A percentile compares a stretch with the other conserved stretches of the same genome.
phyloP scores from a whole-genome alignment of 2,888 invertebrate genomes.

The Laothoe populi region DNA sequence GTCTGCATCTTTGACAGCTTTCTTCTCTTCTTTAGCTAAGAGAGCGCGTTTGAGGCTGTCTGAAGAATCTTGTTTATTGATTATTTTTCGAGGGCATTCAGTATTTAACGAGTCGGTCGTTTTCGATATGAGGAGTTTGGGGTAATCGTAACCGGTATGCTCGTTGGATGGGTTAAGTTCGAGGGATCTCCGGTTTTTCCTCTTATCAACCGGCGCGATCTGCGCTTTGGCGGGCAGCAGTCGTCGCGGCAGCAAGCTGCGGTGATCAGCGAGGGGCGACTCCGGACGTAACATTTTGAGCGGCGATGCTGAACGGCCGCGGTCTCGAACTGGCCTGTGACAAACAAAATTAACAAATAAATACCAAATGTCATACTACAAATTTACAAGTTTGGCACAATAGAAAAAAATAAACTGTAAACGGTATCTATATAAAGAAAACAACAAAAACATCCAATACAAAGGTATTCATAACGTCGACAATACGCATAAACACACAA shows the following conservation, averaged over 20 bases:
- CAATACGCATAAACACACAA: not conserved
- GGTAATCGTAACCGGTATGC: slow-evolving; percentile 73
- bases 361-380: not conserved
- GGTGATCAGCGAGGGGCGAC: slow-evolving; percentile 83
- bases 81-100: slow-evolving; percentile 75
- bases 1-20: slow-evolving; percentile 62
- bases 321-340: slow-evolving; percentile 70
- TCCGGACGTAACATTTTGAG: slow-evolving; percentile 80
- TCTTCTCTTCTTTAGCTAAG: slow-evolving; percentile 75
- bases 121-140: slow-evolving; percentile 79
- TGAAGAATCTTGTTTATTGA: slow-evolving; percentile 76
- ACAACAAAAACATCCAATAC: not conserved
- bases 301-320: slow-evolving; percentile 69
- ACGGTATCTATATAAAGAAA: not conserved
- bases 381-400: not conserved
- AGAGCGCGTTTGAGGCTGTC: slow-evolving; percentile 76
- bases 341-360: slow-evolving; percentile 43
- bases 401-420: no score
- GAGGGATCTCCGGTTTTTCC: slow-evolving; percentile 77
- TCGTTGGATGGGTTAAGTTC: slow-evolving; percentile 78
- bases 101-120: slow-evolving; percentile 79
- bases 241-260: slow-evolving; percentile 78
- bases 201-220: slow-evolving; percentile 76
- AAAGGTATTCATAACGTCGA: slow-evolving; percentile 7
- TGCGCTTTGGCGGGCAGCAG: slow-evolving; percentile 78